These are phyloP conservation scores for Plebejus melissa DNA, from an alignment of 2,888 invertebrate species.

Conservation along the genomic window DNA sequence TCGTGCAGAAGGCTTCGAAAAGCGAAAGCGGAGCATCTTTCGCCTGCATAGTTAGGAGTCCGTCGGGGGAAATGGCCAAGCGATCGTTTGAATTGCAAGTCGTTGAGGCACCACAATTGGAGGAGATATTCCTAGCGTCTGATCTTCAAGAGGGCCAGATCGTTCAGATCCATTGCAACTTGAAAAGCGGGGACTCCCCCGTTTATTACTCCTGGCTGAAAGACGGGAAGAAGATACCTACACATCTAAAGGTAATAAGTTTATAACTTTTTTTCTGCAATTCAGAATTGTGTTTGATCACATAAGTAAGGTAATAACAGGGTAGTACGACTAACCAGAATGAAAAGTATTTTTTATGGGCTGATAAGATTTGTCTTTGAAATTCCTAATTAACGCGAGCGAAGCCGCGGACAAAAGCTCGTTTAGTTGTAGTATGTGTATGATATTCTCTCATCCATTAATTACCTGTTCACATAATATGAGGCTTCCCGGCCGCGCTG, in stretches of 20 bases:
- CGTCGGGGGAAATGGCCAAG: slow-evolving; percentile 87
- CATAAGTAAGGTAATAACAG: too few species aligned
- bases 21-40: slow-evolving; percentile 86
- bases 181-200: slow-evolving; percentile 85
- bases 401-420: too few species aligned
- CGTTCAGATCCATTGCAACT: slow-evolving; percentile 89
- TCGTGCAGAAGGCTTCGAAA: slow-evolving; percentile 80
- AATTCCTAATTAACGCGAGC: too few species aligned
- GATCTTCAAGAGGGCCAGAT: slow-evolving; percentile 91
- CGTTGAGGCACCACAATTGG: slow-evolving; percentile 87
- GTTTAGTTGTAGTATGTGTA: too few species aligned
- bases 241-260: slow-evolving; percentile 79
- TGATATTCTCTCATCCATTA: not conserved
- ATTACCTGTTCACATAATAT: not conserved
- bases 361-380: too few species aligned
- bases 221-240: slow-evolving; percentile 82
- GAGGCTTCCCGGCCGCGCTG: not conserved
- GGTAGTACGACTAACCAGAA: too few species aligned
- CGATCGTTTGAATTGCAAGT: slow-evolving; percentile 84
- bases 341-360: too few species aligned
- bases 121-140: slow-evolving; percentile 88
- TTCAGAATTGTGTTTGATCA: too few species aligned
- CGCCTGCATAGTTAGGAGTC: slow-evolving; percentile 87
- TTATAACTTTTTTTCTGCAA: not conserved
- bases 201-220: slow-evolving; percentile 85